Conservation (phyloP, 2,113 vertebrate species). For the Urocitellus parryii region DNA sequence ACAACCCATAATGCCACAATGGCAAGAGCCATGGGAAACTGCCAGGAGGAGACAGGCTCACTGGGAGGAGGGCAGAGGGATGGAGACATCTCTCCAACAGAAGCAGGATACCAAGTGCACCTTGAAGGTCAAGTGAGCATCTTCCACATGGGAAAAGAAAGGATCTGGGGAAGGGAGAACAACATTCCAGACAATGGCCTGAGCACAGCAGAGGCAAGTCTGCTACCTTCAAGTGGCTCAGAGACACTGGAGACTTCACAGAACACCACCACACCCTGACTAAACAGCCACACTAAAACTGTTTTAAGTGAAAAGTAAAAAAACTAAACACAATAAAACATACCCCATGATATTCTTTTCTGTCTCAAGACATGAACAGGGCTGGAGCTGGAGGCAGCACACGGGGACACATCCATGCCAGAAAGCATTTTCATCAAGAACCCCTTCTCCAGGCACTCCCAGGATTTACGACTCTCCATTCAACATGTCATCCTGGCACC, state of each 20-base stretch:
- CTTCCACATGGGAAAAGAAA: background rate
- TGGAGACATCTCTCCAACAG: background rate
- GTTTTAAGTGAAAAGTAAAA: constrained; percentile 52
- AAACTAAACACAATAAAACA: constrained; percentile 55
- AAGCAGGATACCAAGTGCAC: background rate
- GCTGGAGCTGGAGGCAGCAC: background rate
- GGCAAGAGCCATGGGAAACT: background rate
- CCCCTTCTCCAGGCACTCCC: constrained; percentile 6
- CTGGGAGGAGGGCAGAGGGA: too few species aligned
- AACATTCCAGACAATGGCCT: background rate
- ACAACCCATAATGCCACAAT: background rate
- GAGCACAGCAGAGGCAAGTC: background rate
- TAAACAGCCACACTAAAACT: background rate
- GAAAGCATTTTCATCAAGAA: constrained; percentile 69
- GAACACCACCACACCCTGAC: background rate
- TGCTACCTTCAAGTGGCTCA: background rate
- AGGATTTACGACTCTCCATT: constrained; percentile 65
- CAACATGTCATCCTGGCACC: constrained; percentile 61
- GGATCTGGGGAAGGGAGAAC: background rate
- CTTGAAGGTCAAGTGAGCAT: background rate
- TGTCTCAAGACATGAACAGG: background rate
- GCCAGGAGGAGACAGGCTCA: background rate
- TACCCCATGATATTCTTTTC: background rate
- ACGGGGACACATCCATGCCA: background rate
- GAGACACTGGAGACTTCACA: background rate